phyloP scores from a whole-genome alignment of 2,797 vertebrate genomes.

The Anniella stebbinsi region DNA sequence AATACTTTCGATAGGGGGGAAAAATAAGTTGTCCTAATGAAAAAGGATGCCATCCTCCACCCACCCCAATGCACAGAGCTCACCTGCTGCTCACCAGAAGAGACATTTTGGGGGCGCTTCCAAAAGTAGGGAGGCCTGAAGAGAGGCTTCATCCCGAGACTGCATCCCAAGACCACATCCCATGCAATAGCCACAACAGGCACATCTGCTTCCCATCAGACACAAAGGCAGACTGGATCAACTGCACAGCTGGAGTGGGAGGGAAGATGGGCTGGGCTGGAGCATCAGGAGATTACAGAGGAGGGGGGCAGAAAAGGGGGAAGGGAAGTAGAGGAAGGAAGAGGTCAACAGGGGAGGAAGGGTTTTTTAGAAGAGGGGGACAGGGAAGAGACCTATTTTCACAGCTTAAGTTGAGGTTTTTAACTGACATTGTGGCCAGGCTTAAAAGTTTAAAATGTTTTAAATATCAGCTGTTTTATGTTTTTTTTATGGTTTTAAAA shows the following conservation, averaged over 20 bases:
- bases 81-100: slow-evolving; percentile 12
- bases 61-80: neutral
- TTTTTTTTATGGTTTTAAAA: too few species aligned
- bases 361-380: neutral
- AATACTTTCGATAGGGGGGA: too few species aligned
- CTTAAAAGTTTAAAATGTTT: too few species aligned
- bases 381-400: neutral
- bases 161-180: neutral
- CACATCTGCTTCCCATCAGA: slow-evolving; percentile 4
- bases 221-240: slow-evolving; percentile 28
- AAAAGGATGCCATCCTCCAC: neutral
- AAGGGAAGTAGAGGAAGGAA: neutral
- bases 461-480: too few species aligned
- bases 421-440: too few species aligned
- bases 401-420: too few species aligned
- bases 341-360: neutral
- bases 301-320: neutral
- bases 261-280: neutral
- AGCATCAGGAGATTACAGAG: neutral
- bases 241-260: slow-evolving; percentile 21
- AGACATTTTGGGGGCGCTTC: neutral
- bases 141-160: neutral
- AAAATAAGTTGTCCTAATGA: neutral
- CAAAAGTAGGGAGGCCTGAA: neutral
- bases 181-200: neutral